Evolutionary conservation across 2,113 vertebrate species (phyloP).

Genomic region (Crotalus helleri): DNA sequence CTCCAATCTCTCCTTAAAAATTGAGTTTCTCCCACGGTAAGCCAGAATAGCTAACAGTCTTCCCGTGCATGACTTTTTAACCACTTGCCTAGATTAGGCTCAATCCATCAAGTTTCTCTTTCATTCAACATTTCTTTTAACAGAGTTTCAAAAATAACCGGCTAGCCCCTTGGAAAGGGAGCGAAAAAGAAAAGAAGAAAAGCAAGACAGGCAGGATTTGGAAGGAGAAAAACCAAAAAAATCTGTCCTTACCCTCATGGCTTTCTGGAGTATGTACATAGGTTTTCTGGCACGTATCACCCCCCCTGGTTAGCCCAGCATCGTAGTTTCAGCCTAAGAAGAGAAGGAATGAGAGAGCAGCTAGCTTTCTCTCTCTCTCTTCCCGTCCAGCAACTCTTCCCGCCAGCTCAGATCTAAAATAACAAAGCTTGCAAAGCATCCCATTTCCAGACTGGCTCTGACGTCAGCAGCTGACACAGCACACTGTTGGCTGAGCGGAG

Average conservation of each 20-base stretch:
- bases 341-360: background rate
- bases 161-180: background rate
- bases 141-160: background rate
- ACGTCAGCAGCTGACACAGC: conserved; percentile 41
- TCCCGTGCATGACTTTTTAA: background rate
- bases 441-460: conserved; percentile 35
- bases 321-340: background rate
- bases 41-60: background rate
- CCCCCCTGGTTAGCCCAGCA: background rate
- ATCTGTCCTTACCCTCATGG: conserved; percentile 54
- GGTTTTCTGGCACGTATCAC: background rate
- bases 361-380: too few species aligned
- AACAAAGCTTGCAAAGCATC: background rate
- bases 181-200: too few species aligned
- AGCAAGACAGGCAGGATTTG: background rate
- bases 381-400: conserved; percentile 10
- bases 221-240: background rate
- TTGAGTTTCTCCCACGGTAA: background rate
- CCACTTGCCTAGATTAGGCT: background rate
- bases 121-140: background rate
- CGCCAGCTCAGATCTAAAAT: conserved; percentile 21
- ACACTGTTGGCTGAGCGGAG: conserved; percentile 42
- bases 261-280: conserved; percentile 41
- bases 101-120: background rate
- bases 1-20: background rate